phyloP scores from a whole-genome alignment of 2,797 vertebrate genomes.

The Otus scops region DNA sequence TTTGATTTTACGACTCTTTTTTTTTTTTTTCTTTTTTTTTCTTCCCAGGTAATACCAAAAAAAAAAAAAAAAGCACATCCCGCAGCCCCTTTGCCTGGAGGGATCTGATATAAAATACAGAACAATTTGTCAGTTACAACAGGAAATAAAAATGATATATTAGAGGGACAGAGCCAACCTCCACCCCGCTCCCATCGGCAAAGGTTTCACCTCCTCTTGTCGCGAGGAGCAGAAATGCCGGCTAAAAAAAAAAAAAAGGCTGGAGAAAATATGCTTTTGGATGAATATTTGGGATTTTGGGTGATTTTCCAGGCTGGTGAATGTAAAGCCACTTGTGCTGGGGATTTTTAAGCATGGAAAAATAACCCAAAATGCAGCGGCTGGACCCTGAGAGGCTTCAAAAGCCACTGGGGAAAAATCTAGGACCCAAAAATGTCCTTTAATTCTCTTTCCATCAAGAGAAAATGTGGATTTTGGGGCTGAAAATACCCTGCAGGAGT shows the following conservation, averaged over 20 bases:
- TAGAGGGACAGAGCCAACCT: conserved; percentile 40
- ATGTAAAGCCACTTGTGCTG: accelerated
- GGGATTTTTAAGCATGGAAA: not conserved
- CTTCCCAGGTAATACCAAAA: not conserved
- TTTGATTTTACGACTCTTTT: not conserved
- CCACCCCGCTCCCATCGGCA: conserved; percentile 9
- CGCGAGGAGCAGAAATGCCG: not conserved
- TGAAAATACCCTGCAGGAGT: accelerated
- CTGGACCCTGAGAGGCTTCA: not conserved
- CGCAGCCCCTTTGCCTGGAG: conserved; percentile 41
- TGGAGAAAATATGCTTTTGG: not conserved
- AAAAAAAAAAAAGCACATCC: not conserved
- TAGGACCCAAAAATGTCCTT: not conserved
- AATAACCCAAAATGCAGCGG: not conserved
- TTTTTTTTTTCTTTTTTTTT: not conserved
- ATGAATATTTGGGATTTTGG: not conserved
- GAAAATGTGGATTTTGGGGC: not conserved
- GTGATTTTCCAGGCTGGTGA: not conserved
- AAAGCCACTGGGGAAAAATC: accelerated
- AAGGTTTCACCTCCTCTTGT: conserved; percentile 20
- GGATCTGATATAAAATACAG: conserved; percentile 58
- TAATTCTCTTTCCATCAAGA: not conserved
- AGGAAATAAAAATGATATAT: conserved; percentile 69
- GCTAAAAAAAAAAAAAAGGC: not conserved
- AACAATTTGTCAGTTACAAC: conserved; percentile 63